A percentile compares a stretch with the other conserved stretches of the same genome.
These are phyloP conservation scores for Ectropis crepuscularia DNA, from an alignment of 2,888 invertebrate species.

Conservation along the genomic window DNA sequence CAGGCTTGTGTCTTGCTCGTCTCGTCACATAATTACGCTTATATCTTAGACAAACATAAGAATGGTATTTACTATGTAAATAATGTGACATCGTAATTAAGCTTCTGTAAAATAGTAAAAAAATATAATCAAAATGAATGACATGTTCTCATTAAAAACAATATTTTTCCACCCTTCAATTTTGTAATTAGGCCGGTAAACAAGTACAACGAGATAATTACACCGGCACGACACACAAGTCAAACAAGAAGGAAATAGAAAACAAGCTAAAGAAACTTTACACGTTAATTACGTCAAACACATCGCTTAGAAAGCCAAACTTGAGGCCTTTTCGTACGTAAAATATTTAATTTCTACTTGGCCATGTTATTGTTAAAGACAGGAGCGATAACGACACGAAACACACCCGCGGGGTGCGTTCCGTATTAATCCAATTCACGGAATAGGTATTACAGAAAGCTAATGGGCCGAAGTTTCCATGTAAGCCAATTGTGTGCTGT, in stretches of 20 bases:
- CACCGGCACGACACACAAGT: constrained; percentile 21
- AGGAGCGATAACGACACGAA: constrained; percentile 65
- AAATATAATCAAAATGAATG: neutral
- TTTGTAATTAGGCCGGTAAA: constrained; percentile 19
- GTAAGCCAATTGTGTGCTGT: constrained; percentile 78
- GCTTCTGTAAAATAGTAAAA: too few relatives aligned
- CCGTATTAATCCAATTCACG: constrained; percentile 72
- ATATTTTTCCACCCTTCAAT: neutral
- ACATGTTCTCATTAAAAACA: neutral
- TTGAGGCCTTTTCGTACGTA: constrained; percentile 29
- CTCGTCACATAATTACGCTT: too few relatives aligned
- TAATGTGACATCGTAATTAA: too few relatives aligned
- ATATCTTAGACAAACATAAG: too few relatives aligned
- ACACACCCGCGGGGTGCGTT: constrained; percentile 63
- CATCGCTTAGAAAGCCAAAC: constrained; percentile 28
- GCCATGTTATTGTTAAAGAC: constrained; percentile 63
- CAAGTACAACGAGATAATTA: constrained; percentile 26
- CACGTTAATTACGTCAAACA: constrained; percentile 34
- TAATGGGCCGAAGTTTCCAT: constrained; percentile 75
- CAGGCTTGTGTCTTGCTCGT: too few relatives aligned
- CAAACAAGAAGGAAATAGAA: constrained; percentile 33
- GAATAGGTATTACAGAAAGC: constrained; percentile 62
- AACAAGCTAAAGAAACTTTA: constrained; percentile 36
- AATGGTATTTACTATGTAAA: too few relatives aligned
- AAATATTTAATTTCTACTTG: constrained; percentile 64